Evolutionary conservation across 1,140 invertebrate genomes (phyloP).

Genomic region (Drosophila nasuta): DNA sequence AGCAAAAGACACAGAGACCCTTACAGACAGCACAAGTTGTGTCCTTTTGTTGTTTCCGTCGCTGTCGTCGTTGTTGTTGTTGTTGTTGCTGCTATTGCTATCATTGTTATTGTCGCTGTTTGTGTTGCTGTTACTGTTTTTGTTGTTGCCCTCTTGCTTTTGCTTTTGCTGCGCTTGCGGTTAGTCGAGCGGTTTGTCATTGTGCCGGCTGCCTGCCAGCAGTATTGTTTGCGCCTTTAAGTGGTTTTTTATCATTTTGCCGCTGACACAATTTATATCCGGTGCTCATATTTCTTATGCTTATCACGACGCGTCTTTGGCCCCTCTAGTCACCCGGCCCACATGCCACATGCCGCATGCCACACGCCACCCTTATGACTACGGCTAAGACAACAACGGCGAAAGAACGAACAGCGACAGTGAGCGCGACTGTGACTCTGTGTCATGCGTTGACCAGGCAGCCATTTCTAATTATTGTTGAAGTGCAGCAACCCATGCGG

Average conservation of each 20-base stretch:
- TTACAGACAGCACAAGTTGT: slow-evolving; percentile 59
- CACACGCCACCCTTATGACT: neutral
- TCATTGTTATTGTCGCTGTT: slow-evolving; percentile 15
- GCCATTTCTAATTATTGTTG: slow-evolving; percentile 69
- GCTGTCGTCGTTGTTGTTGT: slow-evolving; percentile 39
- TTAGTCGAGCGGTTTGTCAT: slow-evolving; percentile 82
- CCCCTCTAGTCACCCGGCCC: neutral
- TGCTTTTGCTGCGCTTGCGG: slow-evolving; percentile 60
- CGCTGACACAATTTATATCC: slow-evolving; percentile 85
- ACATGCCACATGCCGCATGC: neutral
- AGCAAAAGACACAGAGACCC: slow-evolving; percentile 38
- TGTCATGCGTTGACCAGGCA: slow-evolving; percentile 72
- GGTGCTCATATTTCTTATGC: slow-evolving; percentile 84
- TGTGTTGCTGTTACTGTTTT: neutral
- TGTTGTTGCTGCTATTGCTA: slow-evolving; percentile 37
- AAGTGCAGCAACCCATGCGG: slow-evolving; percentile 75
- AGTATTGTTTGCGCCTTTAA: slow-evolving; percentile 84
- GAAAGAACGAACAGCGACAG: neutral
- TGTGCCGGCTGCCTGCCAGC: slow-evolving; percentile 74
- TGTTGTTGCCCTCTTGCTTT: slow-evolving; percentile 9
- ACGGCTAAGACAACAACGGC: neutral
- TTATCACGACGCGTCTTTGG: slow-evolving; percentile 69
- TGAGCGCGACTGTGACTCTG: neutral
- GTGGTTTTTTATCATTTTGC: slow-evolving; percentile 84
- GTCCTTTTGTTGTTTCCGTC: slow-evolving; percentile 78